Conservation (phyloP, 2,113 vertebrate genomes). For the Rhombomys opimus region DNA sequence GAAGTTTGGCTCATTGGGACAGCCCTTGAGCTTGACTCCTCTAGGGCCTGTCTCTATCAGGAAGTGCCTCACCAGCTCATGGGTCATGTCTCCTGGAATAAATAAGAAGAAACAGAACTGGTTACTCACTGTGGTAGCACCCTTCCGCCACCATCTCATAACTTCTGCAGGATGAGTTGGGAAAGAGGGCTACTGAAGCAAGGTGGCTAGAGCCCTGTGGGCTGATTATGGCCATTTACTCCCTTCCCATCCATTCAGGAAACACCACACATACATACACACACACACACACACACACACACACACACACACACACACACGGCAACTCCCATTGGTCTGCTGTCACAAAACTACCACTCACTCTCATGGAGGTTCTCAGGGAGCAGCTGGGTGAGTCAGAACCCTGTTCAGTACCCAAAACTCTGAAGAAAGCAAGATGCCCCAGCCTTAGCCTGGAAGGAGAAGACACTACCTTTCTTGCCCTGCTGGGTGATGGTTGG, state of each 20-base stretch:
- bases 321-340: not conserved
- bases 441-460: too few species aligned
- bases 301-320: not conserved
- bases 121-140: not conserved
- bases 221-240: not conserved
- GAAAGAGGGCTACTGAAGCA: rapidly evolving
- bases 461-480: conserved; percentile 94
- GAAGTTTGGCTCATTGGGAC: conserved; percentile 98
- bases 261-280: not conserved
- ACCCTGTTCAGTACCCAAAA: not conserved
- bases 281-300: not conserved
- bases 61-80: conserved; percentile 98
- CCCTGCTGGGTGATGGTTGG: conserved; percentile 92
- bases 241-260: not conserved
- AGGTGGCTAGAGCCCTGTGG: not conserved
- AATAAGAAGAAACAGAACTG: not conserved
- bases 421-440: not conserved
- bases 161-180: not conserved
- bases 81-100: conserved; percentile 91
- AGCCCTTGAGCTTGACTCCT: conserved; percentile 99
- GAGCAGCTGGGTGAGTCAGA: not conserved
- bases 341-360: not conserved
- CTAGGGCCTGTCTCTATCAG: conserved; percentile 98
- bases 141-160: not conserved
- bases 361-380: not conserved